A percentile compares a stretch with the other conserved stretches of the same genome.
Conservation (phyloP, 1,140 invertebrate species). For the Brachionus koreanus region DNA sequence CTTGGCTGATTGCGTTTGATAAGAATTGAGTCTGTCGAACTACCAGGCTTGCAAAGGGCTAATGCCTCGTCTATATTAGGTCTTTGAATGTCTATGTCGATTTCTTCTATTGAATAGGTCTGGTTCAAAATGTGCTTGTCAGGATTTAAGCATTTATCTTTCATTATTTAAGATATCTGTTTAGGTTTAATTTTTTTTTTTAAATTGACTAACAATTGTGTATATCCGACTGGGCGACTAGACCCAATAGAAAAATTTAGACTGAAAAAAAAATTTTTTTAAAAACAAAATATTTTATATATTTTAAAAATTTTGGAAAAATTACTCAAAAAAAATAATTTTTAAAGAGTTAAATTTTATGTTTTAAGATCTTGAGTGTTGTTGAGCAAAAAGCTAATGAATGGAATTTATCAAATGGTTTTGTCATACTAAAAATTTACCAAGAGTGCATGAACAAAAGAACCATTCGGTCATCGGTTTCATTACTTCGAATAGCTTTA, state of each 20-base stretch:
- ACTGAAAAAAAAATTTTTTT: not conserved
- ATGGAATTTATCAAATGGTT: not conserved
- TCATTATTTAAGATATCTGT: not conserved
- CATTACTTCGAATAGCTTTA: not conserved
- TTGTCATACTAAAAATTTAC: not conserved
- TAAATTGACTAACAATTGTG: not conserved
- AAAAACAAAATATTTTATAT: constrained; percentile 8
- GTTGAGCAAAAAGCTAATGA: not conserved
- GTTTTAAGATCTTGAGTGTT: not conserved
- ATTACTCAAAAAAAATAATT: constrained; percentile 30
- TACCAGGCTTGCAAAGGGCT: not conserved
- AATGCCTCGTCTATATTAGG: not conserved
- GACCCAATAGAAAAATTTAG: not conserved
- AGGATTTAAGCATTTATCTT: constrained; percentile 24
- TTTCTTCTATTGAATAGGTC: constrained; percentile 32
- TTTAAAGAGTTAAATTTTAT: not conserved
- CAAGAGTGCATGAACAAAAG: not conserved
- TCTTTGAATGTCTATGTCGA: constrained; percentile 5
- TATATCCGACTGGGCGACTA: not conserved
- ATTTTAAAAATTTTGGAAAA: constrained; percentile 29
- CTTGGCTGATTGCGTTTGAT: not conserved
- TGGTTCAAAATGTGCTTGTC: not conserved
- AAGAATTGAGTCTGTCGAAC: not conserved
- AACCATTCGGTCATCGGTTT: not conserved
- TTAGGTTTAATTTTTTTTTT: not conserved